Percentiles rank a stretch among this genome's conserved stretches.
Conservation (phyloP, 1,140 invertebrate species). For the Sarcophaga bullata region DNA sequence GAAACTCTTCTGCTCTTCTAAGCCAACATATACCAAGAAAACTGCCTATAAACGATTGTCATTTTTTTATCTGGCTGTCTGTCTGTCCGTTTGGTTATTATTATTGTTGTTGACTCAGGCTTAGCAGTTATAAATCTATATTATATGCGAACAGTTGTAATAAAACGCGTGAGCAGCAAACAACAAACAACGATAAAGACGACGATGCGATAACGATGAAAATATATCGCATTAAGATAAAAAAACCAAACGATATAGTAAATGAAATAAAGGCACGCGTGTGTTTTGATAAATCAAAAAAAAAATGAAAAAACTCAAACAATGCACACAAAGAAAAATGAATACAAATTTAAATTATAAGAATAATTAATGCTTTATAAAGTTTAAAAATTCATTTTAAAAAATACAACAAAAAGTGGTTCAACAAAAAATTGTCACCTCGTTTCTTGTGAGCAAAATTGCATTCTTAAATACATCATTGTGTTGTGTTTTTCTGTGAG, state of each 20-base stretch:
- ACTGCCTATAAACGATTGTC: constrained; percentile 15
- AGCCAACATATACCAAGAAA: background rate
- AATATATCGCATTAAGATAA: too few species aligned
- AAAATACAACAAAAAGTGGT: too few species aligned
- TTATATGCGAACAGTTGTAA: constrained; percentile 21
- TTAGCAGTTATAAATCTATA: constrained; percentile 25
- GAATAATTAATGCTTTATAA: too few species aligned
- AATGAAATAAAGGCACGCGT: constrained; percentile 8
- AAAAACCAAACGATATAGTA: too few species aligned
- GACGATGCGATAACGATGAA: background rate
- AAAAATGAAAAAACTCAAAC: background rate
- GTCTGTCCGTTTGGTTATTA: too few species aligned
- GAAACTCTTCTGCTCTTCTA: background rate
- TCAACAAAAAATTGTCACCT: too few species aligned
- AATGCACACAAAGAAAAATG: too few species aligned
- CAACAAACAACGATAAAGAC: background rate
- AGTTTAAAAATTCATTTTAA: too few species aligned
- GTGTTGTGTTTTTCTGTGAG: too few species aligned
- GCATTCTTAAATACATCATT: too few species aligned
- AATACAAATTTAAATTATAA: too few species aligned
- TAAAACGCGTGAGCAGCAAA: constrained; percentile 17
- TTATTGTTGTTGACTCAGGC: constrained; percentile 1
- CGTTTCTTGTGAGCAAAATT: too few species aligned
- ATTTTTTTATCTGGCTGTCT: background rate
- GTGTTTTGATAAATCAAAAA: background rate